phyloP scores from a whole-genome alignment of 2,888 invertebrate genomes.

The Oxycera nigricornis region DNA sequence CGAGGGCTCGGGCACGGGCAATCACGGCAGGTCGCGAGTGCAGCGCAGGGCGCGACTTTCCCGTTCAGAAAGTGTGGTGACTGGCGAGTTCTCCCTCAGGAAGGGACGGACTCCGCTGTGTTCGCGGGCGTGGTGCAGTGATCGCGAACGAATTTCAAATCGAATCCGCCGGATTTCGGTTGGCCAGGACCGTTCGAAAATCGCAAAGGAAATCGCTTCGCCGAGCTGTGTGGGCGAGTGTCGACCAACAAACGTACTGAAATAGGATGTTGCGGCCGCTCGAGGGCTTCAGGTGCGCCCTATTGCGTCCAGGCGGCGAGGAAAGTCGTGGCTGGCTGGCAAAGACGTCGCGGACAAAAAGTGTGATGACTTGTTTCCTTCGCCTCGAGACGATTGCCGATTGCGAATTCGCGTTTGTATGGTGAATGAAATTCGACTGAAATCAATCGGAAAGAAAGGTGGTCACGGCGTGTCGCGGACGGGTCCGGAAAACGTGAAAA shows the following conservation, averaged over 20 bases:
- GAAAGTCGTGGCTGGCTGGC: not conserved
- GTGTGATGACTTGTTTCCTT: constrained; percentile 23
- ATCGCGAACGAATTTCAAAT: not conserved
- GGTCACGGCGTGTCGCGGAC: constrained; percentile 1
- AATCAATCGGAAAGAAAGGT: not conserved
- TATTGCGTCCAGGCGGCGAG: no score
- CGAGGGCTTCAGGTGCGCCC: no score
- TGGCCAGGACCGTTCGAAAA: not conserved
- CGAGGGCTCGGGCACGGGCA: constrained; percentile 17
- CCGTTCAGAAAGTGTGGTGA: no score
- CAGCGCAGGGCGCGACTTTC: constrained; percentile 4
- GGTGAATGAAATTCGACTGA: constrained; percentile 15
- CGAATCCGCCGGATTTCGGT: not conserved
- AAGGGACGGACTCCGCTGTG: constrained; percentile 1
- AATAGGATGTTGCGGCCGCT: no score
- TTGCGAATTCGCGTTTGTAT: not conserved
- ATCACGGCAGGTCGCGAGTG: constrained; percentile 5
- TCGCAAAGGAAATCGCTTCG: no score
- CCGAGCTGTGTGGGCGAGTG: not conserved
- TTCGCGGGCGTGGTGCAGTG: constrained; percentile 28
- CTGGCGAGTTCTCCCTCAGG: not conserved
- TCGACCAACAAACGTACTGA: not conserved
- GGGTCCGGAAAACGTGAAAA: constrained; percentile 16
- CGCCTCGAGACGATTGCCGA: not conserved
- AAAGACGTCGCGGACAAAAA: not conserved